These are phyloP conservation scores for Carassius carassius DNA, from an alignment of 2,113 vertebrate genomes.

Conservation along the genomic window DNA sequence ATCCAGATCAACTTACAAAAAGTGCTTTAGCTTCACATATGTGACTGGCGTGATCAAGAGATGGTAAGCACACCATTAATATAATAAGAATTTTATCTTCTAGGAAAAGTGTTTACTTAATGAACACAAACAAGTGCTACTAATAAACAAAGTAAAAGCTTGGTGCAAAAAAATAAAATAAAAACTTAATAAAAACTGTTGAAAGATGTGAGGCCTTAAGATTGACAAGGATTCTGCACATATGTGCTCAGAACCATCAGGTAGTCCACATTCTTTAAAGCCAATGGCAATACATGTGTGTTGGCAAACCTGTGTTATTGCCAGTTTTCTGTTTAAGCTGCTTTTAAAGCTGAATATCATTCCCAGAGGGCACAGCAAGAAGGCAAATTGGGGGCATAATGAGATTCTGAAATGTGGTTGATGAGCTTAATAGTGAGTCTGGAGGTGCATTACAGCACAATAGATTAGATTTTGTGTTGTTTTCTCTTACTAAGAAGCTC, in stretches of 20 bases:
- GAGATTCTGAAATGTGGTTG: slow-evolving; percentile 39
- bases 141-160: neutral
- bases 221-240: neutral
- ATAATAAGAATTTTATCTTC: neutral
- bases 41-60: neutral
- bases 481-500: slow-evolving; percentile 20
- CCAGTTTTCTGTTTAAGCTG: slow-evolving; percentile 5
- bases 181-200: neutral
- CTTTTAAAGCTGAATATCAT: slow-evolving; percentile 24
- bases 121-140: neutral
- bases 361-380: slow-evolving; percentile 14
- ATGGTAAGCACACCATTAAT: neutral
- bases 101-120: neutral
- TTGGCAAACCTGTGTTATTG: neutral
- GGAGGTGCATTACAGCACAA: slow-evolving; percentile 42
- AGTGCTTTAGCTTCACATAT: neutral
- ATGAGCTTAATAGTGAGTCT: slow-evolving; percentile 42
- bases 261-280: neutral
- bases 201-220: neutral
- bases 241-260: neutral
- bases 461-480: slow-evolving; percentile 40
- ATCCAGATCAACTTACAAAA: neutral
- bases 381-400: slow-evolving; percentile 14
- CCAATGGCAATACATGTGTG: neutral
- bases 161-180: neutral